A percentile compares a stretch with the other conserved stretches of the same genome.
These are phyloP conservation scores for Anneissia japonica DNA, from an alignment of 35 echinoderm and acorn worm genomes.

Conservation along the genomic window DNA sequence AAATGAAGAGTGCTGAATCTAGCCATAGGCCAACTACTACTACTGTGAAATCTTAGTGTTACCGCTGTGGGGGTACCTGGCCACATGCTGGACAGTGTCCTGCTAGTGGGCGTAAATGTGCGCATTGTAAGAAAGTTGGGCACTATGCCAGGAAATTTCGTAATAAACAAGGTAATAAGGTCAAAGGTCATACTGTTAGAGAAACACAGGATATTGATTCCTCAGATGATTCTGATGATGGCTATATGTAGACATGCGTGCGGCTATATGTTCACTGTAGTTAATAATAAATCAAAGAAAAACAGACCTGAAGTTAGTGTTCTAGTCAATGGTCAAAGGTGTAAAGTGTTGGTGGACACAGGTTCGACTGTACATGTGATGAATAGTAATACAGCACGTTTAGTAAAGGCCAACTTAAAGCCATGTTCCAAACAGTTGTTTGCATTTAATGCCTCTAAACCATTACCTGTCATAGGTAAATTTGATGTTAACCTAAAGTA, in stretches of 20 bases:
- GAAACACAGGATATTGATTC: not conserved
- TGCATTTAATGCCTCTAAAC: no score
- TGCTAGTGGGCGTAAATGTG: not conserved
- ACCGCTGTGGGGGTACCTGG: not conserved
- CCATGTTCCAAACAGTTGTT: no score
- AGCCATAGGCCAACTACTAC: no score
- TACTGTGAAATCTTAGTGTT: not conserved
- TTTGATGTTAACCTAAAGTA: no score
- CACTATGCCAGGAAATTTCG: constrained; percentile 20
- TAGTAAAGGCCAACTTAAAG: no score
- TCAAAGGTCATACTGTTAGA: not conserved
- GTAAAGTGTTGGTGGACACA: no score
- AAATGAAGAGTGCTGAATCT: no score
- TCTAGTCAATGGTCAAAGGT: no score
- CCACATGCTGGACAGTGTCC: not conserved
- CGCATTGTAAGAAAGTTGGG: not conserved
- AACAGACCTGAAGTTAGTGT: not conserved
- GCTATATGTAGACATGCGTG: no score
- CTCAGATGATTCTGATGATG: not conserved
- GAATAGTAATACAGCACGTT: no score
- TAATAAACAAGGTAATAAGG: not conserved
- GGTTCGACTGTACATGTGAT: no score
- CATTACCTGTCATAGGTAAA: no score
- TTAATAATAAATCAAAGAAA: not conserved
- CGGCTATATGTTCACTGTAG: not conserved